These are phyloP conservation scores for Pollimyrus isidori DNA, from an alignment of 2,113 vertebrate species.

Conservation along the genomic window DNA sequence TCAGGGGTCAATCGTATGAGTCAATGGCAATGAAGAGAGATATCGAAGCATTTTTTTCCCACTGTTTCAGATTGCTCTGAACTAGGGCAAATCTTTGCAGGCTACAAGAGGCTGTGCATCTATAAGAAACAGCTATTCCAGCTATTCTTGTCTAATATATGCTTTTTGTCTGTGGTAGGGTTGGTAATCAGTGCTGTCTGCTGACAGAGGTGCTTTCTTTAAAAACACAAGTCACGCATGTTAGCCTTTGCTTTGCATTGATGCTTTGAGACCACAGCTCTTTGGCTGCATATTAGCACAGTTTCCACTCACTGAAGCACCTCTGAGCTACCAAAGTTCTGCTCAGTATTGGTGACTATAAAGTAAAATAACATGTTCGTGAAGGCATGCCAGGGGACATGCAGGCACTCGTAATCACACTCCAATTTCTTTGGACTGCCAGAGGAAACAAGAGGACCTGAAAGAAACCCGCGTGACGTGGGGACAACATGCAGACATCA, in stretches of 20 bases:
- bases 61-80: not conserved
- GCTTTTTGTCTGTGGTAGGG: not conserved
- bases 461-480: not conserved
- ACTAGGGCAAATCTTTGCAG: constrained; percentile 4
- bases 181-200: not conserved
- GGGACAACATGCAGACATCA: not conserved
- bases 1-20: constrained; percentile 13
- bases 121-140: not conserved
- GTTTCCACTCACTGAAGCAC: not conserved
- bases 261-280: not conserved
- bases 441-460: not conserved
- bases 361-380: not conserved
- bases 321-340: not conserved
- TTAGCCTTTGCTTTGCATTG: not conserved
- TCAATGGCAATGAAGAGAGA: not conserved
- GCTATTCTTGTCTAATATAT: not conserved
- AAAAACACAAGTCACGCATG: not conserved
- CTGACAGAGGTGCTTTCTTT: not conserved
- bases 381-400: not conserved
- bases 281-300: not conserved
- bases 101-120: not conserved
- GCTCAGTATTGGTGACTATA: not conserved
- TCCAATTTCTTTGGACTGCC: not conserved
- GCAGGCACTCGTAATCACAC: not conserved
- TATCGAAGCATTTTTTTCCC: not conserved